These are phyloP conservation scores for Xanthia togata DNA, from an alignment of 2,888 invertebrate genomes.

Conservation along the genomic window DNA sequence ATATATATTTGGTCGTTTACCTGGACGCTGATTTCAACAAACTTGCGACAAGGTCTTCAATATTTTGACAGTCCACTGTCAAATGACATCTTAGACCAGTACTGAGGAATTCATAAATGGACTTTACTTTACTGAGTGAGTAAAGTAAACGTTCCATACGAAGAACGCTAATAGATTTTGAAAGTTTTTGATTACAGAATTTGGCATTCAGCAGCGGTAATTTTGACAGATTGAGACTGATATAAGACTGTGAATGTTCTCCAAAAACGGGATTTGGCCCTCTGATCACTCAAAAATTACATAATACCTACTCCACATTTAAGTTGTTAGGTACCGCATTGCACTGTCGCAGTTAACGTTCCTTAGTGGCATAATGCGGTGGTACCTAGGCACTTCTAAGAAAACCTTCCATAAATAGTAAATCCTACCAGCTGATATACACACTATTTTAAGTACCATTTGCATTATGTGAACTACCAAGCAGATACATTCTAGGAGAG, in stretches of 20 bases:
- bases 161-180: neutral
- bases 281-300: neutral
- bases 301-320: slow-evolving; percentile 2
- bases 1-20: neutral
- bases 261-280: neutral
- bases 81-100: neutral
- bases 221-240: neutral
- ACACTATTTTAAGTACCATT: slow-evolving; percentile 3
- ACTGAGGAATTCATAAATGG: neutral
- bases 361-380: slow-evolving; percentile 29
- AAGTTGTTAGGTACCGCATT: slow-evolving; percentile 44
- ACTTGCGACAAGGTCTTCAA: neutral
- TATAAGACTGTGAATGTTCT: neutral
- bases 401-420: slow-evolving; percentile 15
- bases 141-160: no score
- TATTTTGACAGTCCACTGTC: neutral
- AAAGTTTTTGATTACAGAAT: neutral
- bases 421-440: slow-evolving; percentile 1
- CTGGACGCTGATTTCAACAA: neutral
- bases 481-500: neutral
- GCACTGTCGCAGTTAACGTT: slow-evolving; percentile 11
- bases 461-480: neutral
- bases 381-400: slow-evolving; percentile 12
- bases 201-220: neutral
- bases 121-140: neutral